Conservation (phyloP, 2,888 invertebrate genomes). For the Polylopha cassiicola region DNA sequence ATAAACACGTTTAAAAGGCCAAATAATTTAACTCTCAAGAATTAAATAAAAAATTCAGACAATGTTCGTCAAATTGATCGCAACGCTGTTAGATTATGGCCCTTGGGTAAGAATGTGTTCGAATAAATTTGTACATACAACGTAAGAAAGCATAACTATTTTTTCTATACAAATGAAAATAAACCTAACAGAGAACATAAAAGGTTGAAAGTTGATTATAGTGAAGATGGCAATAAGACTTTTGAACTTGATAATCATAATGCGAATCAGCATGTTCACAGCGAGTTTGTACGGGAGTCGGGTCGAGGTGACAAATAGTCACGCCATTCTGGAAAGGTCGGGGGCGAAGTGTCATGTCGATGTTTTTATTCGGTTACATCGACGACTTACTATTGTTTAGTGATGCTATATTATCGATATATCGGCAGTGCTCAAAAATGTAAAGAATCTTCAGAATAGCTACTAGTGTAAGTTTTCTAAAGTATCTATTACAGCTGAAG, state of each 20-base stretch:
- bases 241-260: slow-evolving; percentile 43
- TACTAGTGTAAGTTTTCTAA: too few species aligned
- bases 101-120: slow-evolving; percentile 54
- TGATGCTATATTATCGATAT: slow-evolving; percentile 48
- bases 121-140: slow-evolving; percentile 49
- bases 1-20: too few species aligned
- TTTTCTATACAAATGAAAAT: too few species aligned
- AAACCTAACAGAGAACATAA: too few species aligned
- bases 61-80: slow-evolving; percentile 63
- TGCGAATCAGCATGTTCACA: slow-evolving; percentile 69
- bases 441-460: too few species aligned
- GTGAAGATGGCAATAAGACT: slow-evolving; percentile 26
- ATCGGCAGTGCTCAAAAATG: not conserved
- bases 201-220: slow-evolving; percentile 26
- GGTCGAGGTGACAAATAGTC: slow-evolving; percentile 75
- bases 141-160: slow-evolving; percentile 27
- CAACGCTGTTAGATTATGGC: slow-evolving; percentile 63
- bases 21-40: slow-evolving; percentile 8
- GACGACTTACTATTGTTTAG: slow-evolving; percentile 67
- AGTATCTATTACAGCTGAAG: too few species aligned
- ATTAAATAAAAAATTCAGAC: slow-evolving; percentile 51
- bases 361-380: slow-evolving; percentile 66
- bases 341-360: slow-evolving; percentile 63
- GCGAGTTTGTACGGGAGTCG: slow-evolving; percentile 71
- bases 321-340: slow-evolving; percentile 66